phyloP scores from a whole-genome alignment of 2,797 vertebrate genomes.

The Pelochelys cantorii region DNA sequence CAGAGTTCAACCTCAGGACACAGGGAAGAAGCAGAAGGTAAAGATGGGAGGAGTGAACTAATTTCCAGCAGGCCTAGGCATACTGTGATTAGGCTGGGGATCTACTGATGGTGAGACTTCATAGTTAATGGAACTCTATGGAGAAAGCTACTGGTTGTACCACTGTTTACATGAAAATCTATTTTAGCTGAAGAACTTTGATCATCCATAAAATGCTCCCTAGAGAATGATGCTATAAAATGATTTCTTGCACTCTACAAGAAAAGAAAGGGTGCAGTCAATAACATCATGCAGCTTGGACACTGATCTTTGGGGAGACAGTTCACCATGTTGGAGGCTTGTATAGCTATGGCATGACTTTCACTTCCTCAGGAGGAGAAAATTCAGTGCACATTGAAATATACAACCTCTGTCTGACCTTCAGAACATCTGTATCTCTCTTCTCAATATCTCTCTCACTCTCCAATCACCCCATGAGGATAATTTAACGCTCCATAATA shows the following conservation, averaged over 20 bases:
- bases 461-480: not conserved
- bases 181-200: not conserved
- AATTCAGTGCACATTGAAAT: not conserved
- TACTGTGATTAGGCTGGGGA: not conserved
- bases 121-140: not conserved
- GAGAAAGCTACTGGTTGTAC: not conserved
- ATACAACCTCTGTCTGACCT: not conserved
- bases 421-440: not conserved
- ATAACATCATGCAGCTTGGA: not conserved
- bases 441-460: not conserved
- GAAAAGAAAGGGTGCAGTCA: not conserved
- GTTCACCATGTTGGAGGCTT: rapidly evolving
- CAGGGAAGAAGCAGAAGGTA: not conserved
- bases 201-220: not conserved
- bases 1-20: not conserved
- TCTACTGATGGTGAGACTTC: not conserved
- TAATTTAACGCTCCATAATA: slow-evolving; percentile 12
- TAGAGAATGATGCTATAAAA: not conserved
- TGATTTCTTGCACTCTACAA: not conserved
- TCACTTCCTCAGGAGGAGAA: not conserved
- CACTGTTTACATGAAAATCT: not conserved
- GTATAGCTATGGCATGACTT: not conserved
- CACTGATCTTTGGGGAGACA: not conserved
- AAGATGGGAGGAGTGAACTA: not conserved
- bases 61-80: not conserved